These are phyloP conservation scores for Gymnocheta viridis DNA, from an alignment of 2,888 invertebrate species.

Conservation along the genomic window DNA sequence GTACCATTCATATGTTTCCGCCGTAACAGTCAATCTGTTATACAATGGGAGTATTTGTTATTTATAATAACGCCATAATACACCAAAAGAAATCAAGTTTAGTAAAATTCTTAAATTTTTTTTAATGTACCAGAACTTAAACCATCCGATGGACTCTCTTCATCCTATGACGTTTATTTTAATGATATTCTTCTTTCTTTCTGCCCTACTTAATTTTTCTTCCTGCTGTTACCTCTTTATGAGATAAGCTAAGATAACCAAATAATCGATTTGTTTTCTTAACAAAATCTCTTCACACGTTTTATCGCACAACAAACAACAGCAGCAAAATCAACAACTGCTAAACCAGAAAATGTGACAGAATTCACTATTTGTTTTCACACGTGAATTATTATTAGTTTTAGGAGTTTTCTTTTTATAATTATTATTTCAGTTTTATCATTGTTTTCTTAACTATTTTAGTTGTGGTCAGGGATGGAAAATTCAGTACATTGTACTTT, in stretches of 20 bases:
- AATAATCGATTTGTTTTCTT: constrained; percentile 7
- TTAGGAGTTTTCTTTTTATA: neutral
- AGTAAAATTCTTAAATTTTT: too few species aligned
- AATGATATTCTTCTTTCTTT: neutral
- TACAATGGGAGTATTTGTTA: too few species aligned
- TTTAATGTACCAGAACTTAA: too few species aligned
- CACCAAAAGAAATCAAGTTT: too few species aligned
- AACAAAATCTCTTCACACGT: neutral
- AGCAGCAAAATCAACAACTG: neutral
- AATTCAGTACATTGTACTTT: neutral
- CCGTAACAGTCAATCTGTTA: too few species aligned
- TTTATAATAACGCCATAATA: too few species aligned
- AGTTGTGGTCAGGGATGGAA: neutral
- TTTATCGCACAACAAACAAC: constrained; percentile 28
- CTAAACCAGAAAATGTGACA: constrained; percentile 54
- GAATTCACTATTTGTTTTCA: constrained; percentile 59
- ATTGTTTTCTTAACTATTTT: neutral
- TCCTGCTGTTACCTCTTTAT: neutral
- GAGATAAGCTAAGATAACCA: neutral
- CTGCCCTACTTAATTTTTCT: neutral
- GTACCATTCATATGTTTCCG: too few species aligned
- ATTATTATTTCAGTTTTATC: neutral
- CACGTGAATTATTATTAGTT: constrained; percentile 63
- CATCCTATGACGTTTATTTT: neutral
- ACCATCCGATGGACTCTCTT: too few species aligned